Evolutionary conservation across 2,888 invertebrate species (phyloP).

Genomic region (Caenorhabditis auriculariae): DNA sequence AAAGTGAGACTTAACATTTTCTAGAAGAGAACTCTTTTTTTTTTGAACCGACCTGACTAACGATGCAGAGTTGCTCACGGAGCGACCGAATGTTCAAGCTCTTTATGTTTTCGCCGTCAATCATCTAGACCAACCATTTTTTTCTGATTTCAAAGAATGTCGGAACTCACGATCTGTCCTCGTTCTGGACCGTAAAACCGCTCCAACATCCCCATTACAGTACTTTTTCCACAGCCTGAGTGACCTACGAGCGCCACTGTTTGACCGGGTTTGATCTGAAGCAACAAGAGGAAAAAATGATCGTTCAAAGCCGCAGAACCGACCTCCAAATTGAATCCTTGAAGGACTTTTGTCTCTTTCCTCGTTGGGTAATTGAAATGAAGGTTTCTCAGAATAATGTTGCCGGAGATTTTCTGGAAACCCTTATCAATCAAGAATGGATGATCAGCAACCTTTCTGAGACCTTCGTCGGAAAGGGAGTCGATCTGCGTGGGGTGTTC

Average conservation of each 20-base stretch:
- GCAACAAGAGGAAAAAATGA: not conserved
- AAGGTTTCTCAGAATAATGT: slow-evolving; percentile 63
- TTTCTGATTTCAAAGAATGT: not conserved
- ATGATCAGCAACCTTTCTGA: slow-evolving; percentile 20
- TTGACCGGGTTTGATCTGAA: slow-evolving; percentile 46
- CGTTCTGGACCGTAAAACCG: slow-evolving; percentile 79
- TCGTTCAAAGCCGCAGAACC: not conserved
- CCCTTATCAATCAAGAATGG: not conserved
- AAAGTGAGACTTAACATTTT: too few species aligned
- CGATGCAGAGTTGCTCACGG: slow-evolving; percentile 70
- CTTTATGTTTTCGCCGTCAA: slow-evolving; percentile 70
- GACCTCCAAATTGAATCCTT: slow-evolving; percentile 61
- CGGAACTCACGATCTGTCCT: slow-evolving; percentile 71
- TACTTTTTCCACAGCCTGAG: slow-evolving; percentile 64
- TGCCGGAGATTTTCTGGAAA: slow-evolving; percentile 60
- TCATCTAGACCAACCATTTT: slow-evolving; percentile 64
- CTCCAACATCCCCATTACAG: slow-evolving; percentile 70
- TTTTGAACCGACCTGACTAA: slow-evolving; percentile 17
- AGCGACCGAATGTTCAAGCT: slow-evolving; percentile 74
- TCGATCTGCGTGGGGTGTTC: slow-evolving; percentile 65
- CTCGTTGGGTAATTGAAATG: slow-evolving; percentile 65
- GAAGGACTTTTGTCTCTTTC: slow-evolving; percentile 62
- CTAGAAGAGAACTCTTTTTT: too few species aligned
- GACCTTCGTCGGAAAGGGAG: slow-evolving; percentile 49
- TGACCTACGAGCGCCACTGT: slow-evolving; percentile 60